A percentile compares a stretch with the other conserved stretches of the same genome.
These are phyloP conservation scores for Epinephelus cyanopodus DNA, from an alignment of 2,113 vertebrate genomes.

Conservation along the genomic window DNA sequence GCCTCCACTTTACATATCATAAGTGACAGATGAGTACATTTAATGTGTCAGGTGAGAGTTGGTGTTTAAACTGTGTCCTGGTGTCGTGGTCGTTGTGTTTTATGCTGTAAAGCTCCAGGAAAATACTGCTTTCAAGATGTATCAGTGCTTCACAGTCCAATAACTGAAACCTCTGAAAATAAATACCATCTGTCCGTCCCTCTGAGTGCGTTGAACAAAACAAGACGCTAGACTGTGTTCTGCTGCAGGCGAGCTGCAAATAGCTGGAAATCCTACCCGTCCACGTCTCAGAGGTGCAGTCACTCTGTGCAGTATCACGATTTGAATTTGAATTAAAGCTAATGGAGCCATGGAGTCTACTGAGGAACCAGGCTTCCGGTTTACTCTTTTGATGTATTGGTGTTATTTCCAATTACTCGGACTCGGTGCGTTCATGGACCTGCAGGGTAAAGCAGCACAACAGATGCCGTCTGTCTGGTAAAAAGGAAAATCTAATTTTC, in stretches of 20 bases:
- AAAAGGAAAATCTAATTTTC: constrained; percentile 53
- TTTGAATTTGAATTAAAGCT: constrained; percentile 20
- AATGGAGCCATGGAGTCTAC: constrained; percentile 8
- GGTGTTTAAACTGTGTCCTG: neutral
- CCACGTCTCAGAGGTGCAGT: neutral
- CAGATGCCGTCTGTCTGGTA: constrained; percentile 44
- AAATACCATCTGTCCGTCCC: constrained; percentile 1
- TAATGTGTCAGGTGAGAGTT: neutral
- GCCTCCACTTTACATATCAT: neutral
- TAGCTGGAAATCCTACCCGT: constrained; percentile 8
- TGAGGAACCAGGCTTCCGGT: neutral
- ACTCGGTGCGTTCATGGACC: constrained; percentile 5
- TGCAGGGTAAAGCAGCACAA: constrained; percentile 25
- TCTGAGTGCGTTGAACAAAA: neutral
- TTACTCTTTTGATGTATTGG: constrained; percentile 19
- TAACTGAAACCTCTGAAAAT: neutral
- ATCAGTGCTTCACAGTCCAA: neutral
- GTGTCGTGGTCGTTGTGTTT: neutral
- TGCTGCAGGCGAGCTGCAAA: constrained; percentile 16
- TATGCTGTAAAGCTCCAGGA: too few relatives aligned
- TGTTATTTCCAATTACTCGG: constrained; percentile 21
- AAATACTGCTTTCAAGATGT: neutral
- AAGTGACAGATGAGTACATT: neutral
- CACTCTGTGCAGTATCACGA: constrained; percentile 16
- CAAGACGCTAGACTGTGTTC: neutral